Evolutionary conservation across 1,140 invertebrate genomes (phyloP).

Genomic region (Psilanteris sp.): DNA sequence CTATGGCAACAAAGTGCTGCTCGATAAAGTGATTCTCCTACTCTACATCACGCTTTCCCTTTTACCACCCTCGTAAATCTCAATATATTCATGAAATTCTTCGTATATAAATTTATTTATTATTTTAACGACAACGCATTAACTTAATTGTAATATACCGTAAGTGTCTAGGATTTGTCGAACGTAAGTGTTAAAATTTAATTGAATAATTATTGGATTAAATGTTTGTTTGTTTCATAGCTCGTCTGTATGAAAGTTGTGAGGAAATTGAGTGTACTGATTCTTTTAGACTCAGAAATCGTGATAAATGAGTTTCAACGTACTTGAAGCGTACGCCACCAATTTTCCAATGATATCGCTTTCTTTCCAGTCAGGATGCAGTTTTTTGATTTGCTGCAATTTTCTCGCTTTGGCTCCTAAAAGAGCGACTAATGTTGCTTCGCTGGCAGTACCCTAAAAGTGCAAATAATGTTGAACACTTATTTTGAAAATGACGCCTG

Average conservation of each 20-base stretch:
- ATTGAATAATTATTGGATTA: no score
- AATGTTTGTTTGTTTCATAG: no score
- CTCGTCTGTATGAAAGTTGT: no score
- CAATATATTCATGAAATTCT: slow-evolving; percentile 31
- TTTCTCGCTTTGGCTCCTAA: slow-evolving; percentile 92
- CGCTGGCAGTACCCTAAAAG: slow-evolving; percentile 89
- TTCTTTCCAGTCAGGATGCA: slow-evolving; percentile 89
- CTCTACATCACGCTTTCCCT: slow-evolving; percentile 35
- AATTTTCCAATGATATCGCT: slow-evolving; percentile 91
- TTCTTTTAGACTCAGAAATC: not conserved
- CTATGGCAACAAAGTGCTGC: slow-evolving; percentile 78
- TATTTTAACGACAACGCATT: slow-evolving; percentile 6
- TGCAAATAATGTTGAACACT: slow-evolving; percentile 3
- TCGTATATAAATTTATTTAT: slow-evolving; percentile 4
- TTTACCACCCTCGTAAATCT: slow-evolving; percentile 52
- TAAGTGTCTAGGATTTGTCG: no score
- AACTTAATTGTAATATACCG: slow-evolving; percentile 18
- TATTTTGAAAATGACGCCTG: no score
- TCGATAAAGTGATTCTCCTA: slow-evolving; percentile 73
- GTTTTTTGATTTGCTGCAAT: slow-evolving; percentile 85
- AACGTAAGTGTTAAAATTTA: no score
- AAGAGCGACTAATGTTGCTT: slow-evolving; percentile 92
- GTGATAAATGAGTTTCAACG: slow-evolving; percentile 67
- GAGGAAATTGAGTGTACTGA: no score
- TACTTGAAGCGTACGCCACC: slow-evolving; percentile 91